Conservation (phyloP, 2,797 vertebrate genomes). For the Clarias platycephalus region DNA sequence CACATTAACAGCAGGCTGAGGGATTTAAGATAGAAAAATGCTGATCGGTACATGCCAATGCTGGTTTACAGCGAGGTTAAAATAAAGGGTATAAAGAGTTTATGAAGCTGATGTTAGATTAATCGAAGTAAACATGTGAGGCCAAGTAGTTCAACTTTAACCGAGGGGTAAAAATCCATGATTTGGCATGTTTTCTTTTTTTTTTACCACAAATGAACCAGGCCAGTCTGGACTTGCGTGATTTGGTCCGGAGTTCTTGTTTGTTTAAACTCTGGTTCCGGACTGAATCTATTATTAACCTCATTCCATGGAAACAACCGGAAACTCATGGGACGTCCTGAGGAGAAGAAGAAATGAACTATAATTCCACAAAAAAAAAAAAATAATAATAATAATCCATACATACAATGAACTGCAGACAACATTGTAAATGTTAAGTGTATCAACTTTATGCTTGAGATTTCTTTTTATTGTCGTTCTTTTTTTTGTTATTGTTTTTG, state of each 20-base stretch:
- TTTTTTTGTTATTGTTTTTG: neutral
- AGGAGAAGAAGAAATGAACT: neutral
- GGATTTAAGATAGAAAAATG: conserved; percentile 8
- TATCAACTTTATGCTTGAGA: neutral
- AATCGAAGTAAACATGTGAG: neutral
- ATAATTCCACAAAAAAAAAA: neutral
- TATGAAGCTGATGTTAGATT: conserved; percentile 2
- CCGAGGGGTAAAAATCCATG: neutral
- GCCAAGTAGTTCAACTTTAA: neutral
- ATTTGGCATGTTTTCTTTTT: neutral
- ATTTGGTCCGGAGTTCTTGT: neutral
- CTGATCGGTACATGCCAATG: neutral
- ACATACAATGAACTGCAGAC: neutral
- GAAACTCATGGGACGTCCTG: conserved; percentile 1
- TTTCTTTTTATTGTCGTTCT: no score
- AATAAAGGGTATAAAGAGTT: conserved; percentile 13
- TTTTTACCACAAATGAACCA: neutral
- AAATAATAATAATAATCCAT: neutral
- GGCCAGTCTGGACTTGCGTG: neutral
- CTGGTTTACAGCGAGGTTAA: conserved; percentile 9
- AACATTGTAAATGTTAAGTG: neutral
- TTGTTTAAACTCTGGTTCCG: neutral
- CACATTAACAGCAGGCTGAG: conserved; percentile 18
- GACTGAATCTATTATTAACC: conserved; percentile 21
- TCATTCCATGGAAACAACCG: conserved; percentile 8